Evolutionary conservation across 2,888 invertebrate genomes (phyloP), one percentile per base, ranked within the genome.

Genomic region (Autographa pulchrina): DNA sequence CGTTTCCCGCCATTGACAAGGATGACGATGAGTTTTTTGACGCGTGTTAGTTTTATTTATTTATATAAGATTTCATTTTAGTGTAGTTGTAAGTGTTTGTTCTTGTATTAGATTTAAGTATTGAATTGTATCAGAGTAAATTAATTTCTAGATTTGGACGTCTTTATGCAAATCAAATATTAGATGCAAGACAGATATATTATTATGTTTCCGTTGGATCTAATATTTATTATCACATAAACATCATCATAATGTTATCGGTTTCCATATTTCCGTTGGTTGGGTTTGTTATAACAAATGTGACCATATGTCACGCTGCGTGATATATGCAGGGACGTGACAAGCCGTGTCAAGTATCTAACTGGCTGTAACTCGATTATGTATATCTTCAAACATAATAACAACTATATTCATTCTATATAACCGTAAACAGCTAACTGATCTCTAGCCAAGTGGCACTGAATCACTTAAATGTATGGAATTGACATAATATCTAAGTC

Each of bases 211-310:
- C n/a, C n/a, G n/a, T 48, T 48, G 48, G 16, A n/a, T 5, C 25
- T 9, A 68, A 75, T 65, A 72, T 76, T 75, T 72, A 76, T 68
- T 76, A 75, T 75, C 62, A 72, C 60, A 68, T 62, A 69, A 70
- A 67, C 52, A 31, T 65, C 64, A 62, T 63, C 38, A 73, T 59
- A 41, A 62, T 64, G 60, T 43, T 69, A 66, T 66, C 48, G 65
- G 69, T 62, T 65, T 62, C 62, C 61, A 56, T 59, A 38, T 68
- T 56, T 43, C 20, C 60, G 18, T 54, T 8, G 38, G 62, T 75
- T 35, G 31, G 65, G 62, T 52, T 35, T 72, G 62, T 62, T 75
- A 66, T 62, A 64, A 76, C 72, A 72, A 76, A 76, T 73, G 76
- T 63, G 65, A 61, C 25, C 65, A 76, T 77, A 77, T 70, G 74